Evolutionary conservation across 1,140 invertebrate genomes (phyloP).

Genomic region (Drosophila aff.): DNA sequence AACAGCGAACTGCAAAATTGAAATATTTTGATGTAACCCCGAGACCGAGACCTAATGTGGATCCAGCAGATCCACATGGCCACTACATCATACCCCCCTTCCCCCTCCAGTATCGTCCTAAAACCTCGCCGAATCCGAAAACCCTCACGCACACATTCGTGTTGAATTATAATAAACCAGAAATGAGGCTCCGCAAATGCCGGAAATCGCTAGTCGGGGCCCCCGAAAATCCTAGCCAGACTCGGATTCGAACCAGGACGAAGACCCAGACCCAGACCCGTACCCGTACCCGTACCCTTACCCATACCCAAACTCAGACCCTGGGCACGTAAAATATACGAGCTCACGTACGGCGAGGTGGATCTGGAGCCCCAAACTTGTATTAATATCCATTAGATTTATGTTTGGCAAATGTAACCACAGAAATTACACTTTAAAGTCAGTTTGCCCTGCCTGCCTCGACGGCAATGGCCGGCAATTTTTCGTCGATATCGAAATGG

Average conservation of each 20-base stretch:
- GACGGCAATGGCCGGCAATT: slow-evolving; percentile 63
- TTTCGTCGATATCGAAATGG: slow-evolving; percentile 76
- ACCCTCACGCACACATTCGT: slow-evolving; percentile 59
- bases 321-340: slow-evolving; percentile 73
- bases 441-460: slow-evolving; percentile 8
- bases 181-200: slow-evolving; percentile 74
- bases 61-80: slow-evolving; percentile 20
- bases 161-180: slow-evolving; percentile 83
- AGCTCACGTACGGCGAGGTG: slow-evolving; percentile 64
- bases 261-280: background rate
- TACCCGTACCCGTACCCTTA: background rate
- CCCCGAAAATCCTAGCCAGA: slow-evolving; percentile 25
- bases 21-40: slow-evolving; percentile 76
- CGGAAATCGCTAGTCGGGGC: slow-evolving; percentile 76
- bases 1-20: slow-evolving; percentile 79
- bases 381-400: slow-evolving; percentile 84
- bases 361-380: slow-evolving; percentile 58
- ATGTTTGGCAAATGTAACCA: slow-evolving; percentile 82
- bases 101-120: background rate
- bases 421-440: slow-evolving; percentile 81
- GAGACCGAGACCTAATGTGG: slow-evolving; percentile 54
- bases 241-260: slow-evolving; percentile 8
- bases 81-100: slow-evolving; percentile 11
- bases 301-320: background rate
- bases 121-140: slow-evolving; percentile 16